Conservation (phyloP, 2,113 vertebrate species). For the Gnathonemus longibarbis region DNA sequence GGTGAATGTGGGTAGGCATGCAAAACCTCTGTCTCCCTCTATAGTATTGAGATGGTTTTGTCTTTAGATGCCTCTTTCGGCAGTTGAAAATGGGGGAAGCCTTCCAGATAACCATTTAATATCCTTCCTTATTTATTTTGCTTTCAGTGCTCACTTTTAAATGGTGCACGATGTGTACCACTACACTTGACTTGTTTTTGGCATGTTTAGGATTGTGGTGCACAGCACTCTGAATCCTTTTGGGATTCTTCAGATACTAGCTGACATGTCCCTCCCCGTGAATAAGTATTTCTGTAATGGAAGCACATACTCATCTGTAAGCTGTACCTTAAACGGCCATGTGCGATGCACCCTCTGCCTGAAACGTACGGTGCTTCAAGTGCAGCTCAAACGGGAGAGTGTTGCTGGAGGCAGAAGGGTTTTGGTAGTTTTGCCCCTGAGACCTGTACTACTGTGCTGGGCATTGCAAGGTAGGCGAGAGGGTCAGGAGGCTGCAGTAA, state of each 20-base stretch:
- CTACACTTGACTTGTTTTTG: not conserved
- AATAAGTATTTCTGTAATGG: not conserved
- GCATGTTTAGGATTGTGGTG: not conserved
- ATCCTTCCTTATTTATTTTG: not conserved
- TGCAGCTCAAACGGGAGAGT: not conserved
- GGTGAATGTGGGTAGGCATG: not conserved
- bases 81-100: not conserved
- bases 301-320: not conserved
- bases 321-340: not conserved
- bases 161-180: not conserved
- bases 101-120: not conserved
- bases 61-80: not conserved
- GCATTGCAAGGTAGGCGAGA: slow-evolving; percentile 19
- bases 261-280: not conserved
- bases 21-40: not conserved
- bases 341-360: not conserved
- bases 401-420: not conserved
- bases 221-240: not conserved
- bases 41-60: not conserved
- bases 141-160: not conserved
- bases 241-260: not conserved
- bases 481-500: slow-evolving; percentile 59
- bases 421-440: not conserved
- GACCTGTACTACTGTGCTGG: not conserved
- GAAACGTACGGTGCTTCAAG: not conserved